phyloP scores from a whole-genome alignment of 2,797 vertebrate genomes.

The Cetoscarus ocellatus region DNA sequence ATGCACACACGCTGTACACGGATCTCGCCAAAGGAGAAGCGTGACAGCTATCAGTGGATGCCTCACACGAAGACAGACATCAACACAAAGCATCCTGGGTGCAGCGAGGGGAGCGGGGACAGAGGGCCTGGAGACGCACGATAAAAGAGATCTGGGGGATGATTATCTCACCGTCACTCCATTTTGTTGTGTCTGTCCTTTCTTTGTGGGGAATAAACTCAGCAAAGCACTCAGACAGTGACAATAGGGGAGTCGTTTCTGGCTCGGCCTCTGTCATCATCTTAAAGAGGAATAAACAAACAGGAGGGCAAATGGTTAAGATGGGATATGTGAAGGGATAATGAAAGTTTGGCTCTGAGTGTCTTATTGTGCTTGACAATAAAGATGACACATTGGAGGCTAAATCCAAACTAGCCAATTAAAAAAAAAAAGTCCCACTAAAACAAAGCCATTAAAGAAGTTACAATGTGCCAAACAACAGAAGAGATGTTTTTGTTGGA shows the following conservation, averaged over 20 bases:
- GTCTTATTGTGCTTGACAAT: too few species aligned
- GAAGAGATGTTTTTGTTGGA: too few species aligned
- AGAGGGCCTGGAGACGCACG: slow-evolving; percentile 26
- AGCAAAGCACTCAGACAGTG: slow-evolving; percentile 6
- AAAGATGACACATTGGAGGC: not conserved
- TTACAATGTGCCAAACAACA: too few species aligned
- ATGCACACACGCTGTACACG: not conserved
- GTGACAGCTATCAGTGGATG: slow-evolving; percentile 30
- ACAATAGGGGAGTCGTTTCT: slow-evolving; percentile 17
- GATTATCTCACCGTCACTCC: slow-evolving; percentile 53
- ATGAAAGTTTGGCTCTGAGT: too few species aligned
- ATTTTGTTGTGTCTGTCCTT: slow-evolving; percentile 23
- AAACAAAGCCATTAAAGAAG: too few species aligned
- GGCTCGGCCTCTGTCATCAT: slow-evolving; percentile 6
- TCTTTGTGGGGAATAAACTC: slow-evolving; percentile 4
- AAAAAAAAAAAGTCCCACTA: too few species aligned
- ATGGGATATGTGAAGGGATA: not conserved
- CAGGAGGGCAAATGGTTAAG: not conserved
- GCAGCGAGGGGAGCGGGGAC: slow-evolving; percentile 22
- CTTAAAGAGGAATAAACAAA: slow-evolving; percentile 3
- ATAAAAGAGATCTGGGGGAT: slow-evolving; percentile 67
- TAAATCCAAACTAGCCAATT: too few species aligned
- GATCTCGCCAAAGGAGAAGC: slow-evolving; percentile 12
- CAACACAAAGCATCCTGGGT: slow-evolving; percentile 49
- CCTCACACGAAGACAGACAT: slow-evolving; percentile 16